A percentile compares a stretch with the other conserved stretches of the same genome.
Conservation (phyloP, 2,888 invertebrate species). For the Eurytoma adleriae region DNA sequence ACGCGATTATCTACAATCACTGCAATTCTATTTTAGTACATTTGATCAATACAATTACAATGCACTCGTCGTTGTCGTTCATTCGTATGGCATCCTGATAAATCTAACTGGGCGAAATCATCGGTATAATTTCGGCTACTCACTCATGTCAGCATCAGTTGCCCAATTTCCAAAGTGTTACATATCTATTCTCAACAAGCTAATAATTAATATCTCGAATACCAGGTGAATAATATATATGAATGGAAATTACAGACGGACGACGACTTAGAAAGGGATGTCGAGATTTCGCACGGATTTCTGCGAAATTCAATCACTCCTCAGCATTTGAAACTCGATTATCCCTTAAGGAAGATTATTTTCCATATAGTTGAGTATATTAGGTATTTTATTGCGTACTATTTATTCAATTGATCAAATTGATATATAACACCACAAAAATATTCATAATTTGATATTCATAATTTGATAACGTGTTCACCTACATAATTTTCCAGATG, state of each 20-base stretch:
- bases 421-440: too few relatives aligned
- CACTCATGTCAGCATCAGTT: background rate
- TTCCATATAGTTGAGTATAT: background rate
- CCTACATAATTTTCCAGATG: too few relatives aligned
- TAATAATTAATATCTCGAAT: slow-evolving; percentile 46
- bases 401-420: too few relatives aligned
- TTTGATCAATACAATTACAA: background rate
- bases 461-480: too few relatives aligned
- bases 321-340: slow-evolving; percentile 25
- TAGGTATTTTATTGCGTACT: too few relatives aligned
- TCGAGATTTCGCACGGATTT: background rate
- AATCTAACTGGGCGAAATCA: background rate
- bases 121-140: background rate
- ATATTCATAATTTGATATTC: too few relatives aligned
- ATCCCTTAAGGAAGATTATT: slow-evolving; percentile 9
- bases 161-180: background rate
- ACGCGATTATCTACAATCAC: background rate
- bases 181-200: background rate
- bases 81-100: background rate
- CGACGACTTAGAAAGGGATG: background rate
- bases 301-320: slow-evolving; percentile 20
- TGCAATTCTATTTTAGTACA: background rate
- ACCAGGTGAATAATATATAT: slow-evolving; percentile 12
- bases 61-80: background rate
- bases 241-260: slow-evolving; percentile 7